A percentile compares a stretch with the other conserved stretches of the same genome.
These are phyloP conservation scores for Megalopta genalis DNA, from an alignment of 1,140 invertebrate genomes.

Conservation along the genomic window DNA sequence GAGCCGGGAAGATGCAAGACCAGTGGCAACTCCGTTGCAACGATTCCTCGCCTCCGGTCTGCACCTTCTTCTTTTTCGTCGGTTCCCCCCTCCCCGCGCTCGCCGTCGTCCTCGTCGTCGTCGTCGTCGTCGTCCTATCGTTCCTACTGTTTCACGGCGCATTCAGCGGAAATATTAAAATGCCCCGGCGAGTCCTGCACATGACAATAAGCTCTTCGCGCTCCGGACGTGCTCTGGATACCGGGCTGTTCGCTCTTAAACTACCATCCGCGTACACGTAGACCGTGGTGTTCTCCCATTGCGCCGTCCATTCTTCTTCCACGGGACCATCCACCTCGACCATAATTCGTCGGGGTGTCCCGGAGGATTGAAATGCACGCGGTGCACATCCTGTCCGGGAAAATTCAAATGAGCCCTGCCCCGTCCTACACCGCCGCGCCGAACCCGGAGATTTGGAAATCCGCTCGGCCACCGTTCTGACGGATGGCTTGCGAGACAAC, in stretches of 20 bases:
- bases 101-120: neutral
- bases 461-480: conserved; percentile 25
- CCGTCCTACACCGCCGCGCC: conserved; percentile 20
- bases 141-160: conserved; percentile 45
- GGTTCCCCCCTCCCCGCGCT: neutral
- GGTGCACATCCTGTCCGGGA: conserved; percentile 74
- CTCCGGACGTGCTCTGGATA: conserved; percentile 74
- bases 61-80: conserved; percentile 29
- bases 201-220: conserved; percentile 74
- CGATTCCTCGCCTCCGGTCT: conserved; percentile 47
- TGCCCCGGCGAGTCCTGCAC: conserved; percentile 64
- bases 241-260: conserved; percentile 62
- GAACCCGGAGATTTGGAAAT: conserved; percentile 59
- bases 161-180: conserved; percentile 72
- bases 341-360: conserved; percentile 72
- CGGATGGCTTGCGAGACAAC: conserved; percentile 14
- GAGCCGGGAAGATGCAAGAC: conserved; percentile 53
- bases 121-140: neutral
- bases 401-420: conserved; percentile 70
- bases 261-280: conserved; percentile 56
- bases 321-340: conserved; percentile 44
- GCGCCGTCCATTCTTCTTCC: conserved; percentile 22
- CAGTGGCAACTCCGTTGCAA: conserved; percentile 56
- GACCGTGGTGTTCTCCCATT: conserved; percentile 3
- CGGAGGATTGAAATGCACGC: conserved; percentile 73